phyloP scores from a whole-genome alignment of 2,113 vertebrate species.

The Anser brachyrhynchus region DNA sequence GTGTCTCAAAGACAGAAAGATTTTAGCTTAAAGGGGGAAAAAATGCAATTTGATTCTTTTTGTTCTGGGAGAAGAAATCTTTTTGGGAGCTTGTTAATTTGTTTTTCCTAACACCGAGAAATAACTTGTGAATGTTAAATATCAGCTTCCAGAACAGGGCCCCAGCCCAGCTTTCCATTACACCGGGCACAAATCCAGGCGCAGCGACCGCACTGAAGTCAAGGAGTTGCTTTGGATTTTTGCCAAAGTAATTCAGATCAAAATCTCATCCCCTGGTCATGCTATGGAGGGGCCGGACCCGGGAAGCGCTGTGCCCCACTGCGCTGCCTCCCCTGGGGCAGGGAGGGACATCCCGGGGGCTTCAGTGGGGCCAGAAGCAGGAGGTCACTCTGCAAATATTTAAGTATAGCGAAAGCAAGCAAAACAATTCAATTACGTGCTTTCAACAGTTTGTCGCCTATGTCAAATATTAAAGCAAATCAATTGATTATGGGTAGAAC shows the following conservation, averaged over 20 bases:
- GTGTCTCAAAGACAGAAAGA: background rate
- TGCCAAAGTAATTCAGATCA: constrained; percentile 1
- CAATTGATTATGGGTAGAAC: background rate
- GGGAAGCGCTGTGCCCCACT: too few relatives aligned
- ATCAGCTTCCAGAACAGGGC: background rate
- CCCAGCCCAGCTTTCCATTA: background rate
- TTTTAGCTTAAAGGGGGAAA: background rate
- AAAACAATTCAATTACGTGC: background rate
- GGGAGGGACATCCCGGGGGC: fast-evolving
- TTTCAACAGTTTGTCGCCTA: background rate
- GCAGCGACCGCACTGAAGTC: background rate
- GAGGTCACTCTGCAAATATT: background rate
- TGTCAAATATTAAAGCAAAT: background rate
- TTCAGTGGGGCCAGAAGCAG: background rate
- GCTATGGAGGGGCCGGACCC: background rate
- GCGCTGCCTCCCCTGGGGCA: background rate
- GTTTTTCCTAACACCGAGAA: background rate
- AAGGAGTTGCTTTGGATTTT: background rate
- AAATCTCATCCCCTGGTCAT: background rate
- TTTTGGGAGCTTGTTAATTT: background rate
- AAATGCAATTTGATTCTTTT: background rate
- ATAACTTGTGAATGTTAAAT: background rate
- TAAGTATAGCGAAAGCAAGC: background rate
- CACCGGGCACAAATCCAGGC: background rate
- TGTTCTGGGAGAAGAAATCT: background rate